A percentile compares a stretch with the other conserved stretches of the same genome.
Evolutionary conservation across 2,113 vertebrate genomes (phyloP).

Genomic region (Platysteira castanea): DNA sequence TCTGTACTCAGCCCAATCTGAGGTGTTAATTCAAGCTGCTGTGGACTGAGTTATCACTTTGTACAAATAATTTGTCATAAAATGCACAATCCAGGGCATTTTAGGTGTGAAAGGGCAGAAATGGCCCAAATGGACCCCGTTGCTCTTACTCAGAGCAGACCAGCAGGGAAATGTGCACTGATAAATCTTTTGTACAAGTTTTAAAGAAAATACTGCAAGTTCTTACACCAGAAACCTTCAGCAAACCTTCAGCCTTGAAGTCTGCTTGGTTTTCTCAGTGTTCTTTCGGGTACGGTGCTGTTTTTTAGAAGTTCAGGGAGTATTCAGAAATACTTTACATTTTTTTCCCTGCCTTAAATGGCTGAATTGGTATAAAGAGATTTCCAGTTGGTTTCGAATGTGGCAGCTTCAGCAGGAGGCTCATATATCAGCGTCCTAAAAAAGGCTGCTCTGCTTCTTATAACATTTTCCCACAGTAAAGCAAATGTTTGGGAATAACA

Average conservation of each 20-base stretch:
- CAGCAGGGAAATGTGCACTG: not conserved
- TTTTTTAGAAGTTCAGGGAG: not conserved
- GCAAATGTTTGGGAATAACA: slow-evolving; percentile 12
- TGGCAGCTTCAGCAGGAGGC: slow-evolving; percentile 22
- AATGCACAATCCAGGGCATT: not conserved
- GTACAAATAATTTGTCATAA: not conserved
- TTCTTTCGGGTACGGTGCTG: not conserved
- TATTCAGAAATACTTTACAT: slow-evolving; percentile 30
- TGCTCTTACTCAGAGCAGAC: not conserved
- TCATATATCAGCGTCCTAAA: slow-evolving; percentile 20
- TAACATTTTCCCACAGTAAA: slow-evolving; percentile 46
- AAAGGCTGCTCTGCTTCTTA: slow-evolving; percentile 15
- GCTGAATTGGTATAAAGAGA: slow-evolving; percentile 20
- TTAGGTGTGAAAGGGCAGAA: not conserved
- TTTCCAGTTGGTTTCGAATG: slow-evolving; percentile 42
- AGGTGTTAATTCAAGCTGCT: not conserved
- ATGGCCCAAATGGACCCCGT: accelerated
- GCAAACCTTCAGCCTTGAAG: not conserved
- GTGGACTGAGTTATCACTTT: not conserved
- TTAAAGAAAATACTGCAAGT: not conserved
- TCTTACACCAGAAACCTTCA: not conserved
- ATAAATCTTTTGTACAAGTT: not conserved
- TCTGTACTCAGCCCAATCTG: not conserved
- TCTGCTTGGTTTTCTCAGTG: not conserved
- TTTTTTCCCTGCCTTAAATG: slow-evolving; percentile 43